phyloP scores from a whole-genome alignment of 2,113 vertebrate genomes.

The Chloroceryle aenea region DNA sequence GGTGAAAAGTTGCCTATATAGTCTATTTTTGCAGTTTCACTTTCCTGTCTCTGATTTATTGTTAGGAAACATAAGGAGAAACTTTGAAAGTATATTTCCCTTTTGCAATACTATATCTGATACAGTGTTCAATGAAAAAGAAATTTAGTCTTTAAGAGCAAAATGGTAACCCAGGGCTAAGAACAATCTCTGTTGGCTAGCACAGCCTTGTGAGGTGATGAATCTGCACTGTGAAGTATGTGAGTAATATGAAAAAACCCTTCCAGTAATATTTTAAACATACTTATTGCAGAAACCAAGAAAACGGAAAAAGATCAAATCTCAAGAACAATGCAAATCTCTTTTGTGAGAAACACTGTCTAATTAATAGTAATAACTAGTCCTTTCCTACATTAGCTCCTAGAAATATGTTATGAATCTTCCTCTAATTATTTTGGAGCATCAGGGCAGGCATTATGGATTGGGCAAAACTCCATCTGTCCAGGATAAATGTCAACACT shows the following conservation, averaged over 20 bases:
- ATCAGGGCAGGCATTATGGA: neutral
- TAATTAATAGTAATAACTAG: neutral
- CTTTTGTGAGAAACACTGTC: neutral
- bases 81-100: neutral
- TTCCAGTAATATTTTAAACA: conserved; percentile 24
- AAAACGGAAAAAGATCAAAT: neutral
- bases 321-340: neutral
- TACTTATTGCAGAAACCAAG: neutral
- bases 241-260: neutral
- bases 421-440: neutral
- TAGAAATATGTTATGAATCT: neutral
- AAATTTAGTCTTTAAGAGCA: neutral
- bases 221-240: neutral
- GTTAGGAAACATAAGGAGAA: neutral
- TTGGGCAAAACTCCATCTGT: neutral
- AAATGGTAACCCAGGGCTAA: neutral
- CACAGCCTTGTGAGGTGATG: neutral
- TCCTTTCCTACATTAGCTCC: neutral
- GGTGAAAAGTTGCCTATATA: neutral
- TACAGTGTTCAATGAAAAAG: neutral
- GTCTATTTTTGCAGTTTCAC: neutral
- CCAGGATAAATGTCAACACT: neutral
- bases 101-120: neutral
- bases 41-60: neutral
- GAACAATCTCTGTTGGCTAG: neutral